phyloP scores from a whole-genome alignment of 2,888 invertebrate genomes.

The Synanthedon andrenaeformis region DNA sequence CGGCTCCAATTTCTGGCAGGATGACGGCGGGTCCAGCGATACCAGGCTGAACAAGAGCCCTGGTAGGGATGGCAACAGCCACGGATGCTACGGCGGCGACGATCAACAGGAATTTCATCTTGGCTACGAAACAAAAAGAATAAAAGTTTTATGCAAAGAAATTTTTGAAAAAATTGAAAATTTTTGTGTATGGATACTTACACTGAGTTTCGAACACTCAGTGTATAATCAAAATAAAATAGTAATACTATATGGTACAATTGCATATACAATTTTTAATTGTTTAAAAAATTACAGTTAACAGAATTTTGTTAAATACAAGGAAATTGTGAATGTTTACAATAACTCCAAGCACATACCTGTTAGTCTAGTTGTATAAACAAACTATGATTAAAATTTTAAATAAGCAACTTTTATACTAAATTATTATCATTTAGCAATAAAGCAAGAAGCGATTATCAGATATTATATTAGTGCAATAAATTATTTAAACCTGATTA shows the following conservation, averaged over 20 bases:
- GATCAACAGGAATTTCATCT: constrained; percentile 11
- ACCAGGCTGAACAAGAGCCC: background rate
- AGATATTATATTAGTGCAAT: background rate
- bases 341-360: background rate
- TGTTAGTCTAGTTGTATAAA: constrained; percentile 1
- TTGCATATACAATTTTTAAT: no score
- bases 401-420: constrained; percentile 1
- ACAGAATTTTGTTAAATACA: no score
- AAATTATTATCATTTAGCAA: constrained; percentile 1
- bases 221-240: no score
- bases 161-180: no score
- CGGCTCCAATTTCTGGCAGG: background rate
- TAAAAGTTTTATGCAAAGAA: background rate
- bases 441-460: background rate
- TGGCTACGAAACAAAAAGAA: background rate
- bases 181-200: no score
- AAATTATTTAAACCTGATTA: background rate
- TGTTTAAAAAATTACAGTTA: no score
- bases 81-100: constrained; percentile 12
- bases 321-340: no score
- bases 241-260: no score
- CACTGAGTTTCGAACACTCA: no score
- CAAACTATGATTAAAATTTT: background rate
- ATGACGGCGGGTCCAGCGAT: constrained; percentile 1
- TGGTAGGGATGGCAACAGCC: constrained; percentile 11